Evolutionary conservation across 1,140 invertebrate species (phyloP).

Genomic region (Tachypleus tridentatus): DNA sequence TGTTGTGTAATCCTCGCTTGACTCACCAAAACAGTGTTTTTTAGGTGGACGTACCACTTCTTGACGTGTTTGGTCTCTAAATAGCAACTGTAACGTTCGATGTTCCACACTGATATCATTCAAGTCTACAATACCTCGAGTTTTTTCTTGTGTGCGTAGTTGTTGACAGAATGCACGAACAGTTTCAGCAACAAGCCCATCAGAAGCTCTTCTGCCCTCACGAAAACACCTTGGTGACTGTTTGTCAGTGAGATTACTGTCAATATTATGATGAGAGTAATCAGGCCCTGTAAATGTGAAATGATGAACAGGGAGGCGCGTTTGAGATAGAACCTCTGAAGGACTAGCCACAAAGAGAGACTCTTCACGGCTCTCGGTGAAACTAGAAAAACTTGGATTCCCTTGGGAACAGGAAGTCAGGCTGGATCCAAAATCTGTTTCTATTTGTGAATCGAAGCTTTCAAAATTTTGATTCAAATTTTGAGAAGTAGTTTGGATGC

Average conservation of each 20-base stretch:
- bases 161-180: constrained; percentile 56
- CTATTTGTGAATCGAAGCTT: constrained; percentile 73
- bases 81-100: constrained; percentile 51
- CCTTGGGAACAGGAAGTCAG: constrained; percentile 33
- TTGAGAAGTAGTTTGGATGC: constrained; percentile 11
- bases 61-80: constrained; percentile 42
- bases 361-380: neutral
- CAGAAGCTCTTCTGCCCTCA: constrained; percentile 76
- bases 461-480: constrained; percentile 47
- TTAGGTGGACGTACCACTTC: constrained; percentile 33
- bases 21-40: no score
- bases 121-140: constrained; percentile 60
- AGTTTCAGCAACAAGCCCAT: constrained; percentile 50
- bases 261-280: constrained; percentile 26
- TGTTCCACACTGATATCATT: constrained; percentile 54
- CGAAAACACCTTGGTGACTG: constrained; percentile 70
- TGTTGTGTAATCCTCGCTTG: no score
- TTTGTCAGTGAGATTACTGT: constrained; percentile 41
- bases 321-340: constrained; percentile 13
- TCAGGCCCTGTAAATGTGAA: neutral
- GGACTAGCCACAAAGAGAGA: neutral
- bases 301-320: constrained; percentile 13
- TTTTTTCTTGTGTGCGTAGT: constrained; percentile 58
- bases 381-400: neutral
- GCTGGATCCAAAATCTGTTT: constrained; percentile 63